Percentiles rank a stretch among this genome's conserved stretches.
These are phyloP conservation scores for Trinectes maculatus DNA, from an alignment of 2,113 vertebrate species.

Conservation along the genomic window DNA sequence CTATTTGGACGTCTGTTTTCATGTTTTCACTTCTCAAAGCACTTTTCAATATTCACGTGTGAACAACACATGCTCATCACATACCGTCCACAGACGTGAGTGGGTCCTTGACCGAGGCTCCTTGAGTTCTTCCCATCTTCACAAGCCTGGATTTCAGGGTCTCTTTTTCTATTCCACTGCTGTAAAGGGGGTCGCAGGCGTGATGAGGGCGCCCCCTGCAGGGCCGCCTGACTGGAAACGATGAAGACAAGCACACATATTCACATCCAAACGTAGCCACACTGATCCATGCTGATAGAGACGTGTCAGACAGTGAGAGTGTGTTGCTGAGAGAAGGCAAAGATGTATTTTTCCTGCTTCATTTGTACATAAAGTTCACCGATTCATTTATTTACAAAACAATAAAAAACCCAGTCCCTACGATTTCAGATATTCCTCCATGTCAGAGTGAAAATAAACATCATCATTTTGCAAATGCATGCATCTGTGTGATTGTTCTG, in stretches of 20 bases:
- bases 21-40: too few species aligned
- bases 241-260: too few species aligned
- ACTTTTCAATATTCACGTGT: too few species aligned
- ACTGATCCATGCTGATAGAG: too few species aligned
- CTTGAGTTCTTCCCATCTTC: conserved; percentile 52
- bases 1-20: too few species aligned
- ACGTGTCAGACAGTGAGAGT: too few species aligned
- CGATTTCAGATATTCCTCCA: conserved; percentile 2
- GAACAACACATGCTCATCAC: not conserved
- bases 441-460: conserved; percentile 23
- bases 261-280: too few species aligned
- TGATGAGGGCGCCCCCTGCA: conserved; percentile 43
- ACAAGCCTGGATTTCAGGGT: conserved; percentile 45
- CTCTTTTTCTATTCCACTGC: conserved; percentile 59
- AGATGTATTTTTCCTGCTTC: conserved; percentile 14
- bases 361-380: conserved; percentile 6
- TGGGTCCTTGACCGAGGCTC: conserved; percentile 63
- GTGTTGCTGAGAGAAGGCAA: not conserved
- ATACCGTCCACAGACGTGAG: conserved; percentile 85
- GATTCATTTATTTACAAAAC: conserved; percentile 38
- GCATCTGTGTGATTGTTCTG: not conserved
- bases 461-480: not conserved
- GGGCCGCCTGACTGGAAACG: conserved; percentile 53
- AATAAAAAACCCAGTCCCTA: conserved; percentile 26
- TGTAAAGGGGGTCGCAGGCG: conserved; percentile 54